Evolutionary conservation across 2,113 vertebrate genomes (phyloP).

Genomic region (Chaetorhynchus papuensis): DNA sequence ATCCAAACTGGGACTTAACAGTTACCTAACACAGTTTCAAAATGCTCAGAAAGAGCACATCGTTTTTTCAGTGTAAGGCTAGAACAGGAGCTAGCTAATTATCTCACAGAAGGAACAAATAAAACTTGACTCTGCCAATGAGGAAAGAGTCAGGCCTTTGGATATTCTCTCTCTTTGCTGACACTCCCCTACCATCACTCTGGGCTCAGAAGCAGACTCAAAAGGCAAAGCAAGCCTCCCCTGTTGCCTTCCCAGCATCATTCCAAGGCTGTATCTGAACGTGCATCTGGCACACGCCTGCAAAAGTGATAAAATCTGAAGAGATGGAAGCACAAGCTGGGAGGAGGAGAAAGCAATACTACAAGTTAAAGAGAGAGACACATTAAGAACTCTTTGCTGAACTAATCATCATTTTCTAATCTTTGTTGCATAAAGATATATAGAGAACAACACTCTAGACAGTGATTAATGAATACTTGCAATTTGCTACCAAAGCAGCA

Average conservation of each 20-base stretch:
- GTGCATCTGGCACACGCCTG: rapidly evolving
- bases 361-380: background rate
- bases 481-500: background rate
- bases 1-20: background rate
- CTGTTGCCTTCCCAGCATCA: background rate
- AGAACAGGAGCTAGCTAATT: background rate
- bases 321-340: background rate
- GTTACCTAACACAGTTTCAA: background rate
- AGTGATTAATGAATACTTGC: background rate
- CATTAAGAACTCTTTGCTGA: background rate
- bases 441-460: background rate
- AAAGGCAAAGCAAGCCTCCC: background rate
- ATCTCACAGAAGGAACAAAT: background rate
- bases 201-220: background rate
- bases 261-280: background rate
- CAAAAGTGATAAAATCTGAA: background rate
- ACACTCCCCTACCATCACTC: background rate
- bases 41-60: background rate
- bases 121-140: background rate
- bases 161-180: background rate
- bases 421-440: background rate
- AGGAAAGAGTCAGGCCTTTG: background rate
- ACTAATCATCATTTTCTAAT: background rate
- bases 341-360: background rate
- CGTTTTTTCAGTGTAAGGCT: background rate